phyloP scores from a whole-genome alignment of 2,113 vertebrate species.

The Motacilla alba region DNA sequence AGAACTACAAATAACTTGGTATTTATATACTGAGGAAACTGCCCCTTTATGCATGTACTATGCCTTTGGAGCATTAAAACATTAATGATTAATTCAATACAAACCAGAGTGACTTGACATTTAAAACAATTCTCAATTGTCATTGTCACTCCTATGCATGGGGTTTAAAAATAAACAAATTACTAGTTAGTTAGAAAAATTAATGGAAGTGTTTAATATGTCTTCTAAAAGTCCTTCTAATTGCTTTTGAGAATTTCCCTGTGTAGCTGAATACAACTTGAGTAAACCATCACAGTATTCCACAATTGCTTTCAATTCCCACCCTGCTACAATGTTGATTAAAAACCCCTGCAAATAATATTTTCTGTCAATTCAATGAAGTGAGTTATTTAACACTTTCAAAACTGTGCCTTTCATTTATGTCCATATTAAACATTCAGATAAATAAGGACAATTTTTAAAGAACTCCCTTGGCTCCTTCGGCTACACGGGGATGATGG shows the following conservation, averaged over 20 bases:
- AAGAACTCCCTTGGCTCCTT: not conserved
- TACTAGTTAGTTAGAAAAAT: not conserved
- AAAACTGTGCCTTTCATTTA: not conserved
- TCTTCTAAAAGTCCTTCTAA: not conserved
- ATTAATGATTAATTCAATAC: not conserved
- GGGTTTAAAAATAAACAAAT: slow-evolving; percentile 32
- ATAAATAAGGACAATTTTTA: not conserved
- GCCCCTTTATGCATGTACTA: not conserved
- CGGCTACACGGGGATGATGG: not conserved
- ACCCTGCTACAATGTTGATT: not conserved
- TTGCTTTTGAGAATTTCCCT: not conserved
- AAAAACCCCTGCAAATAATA: not conserved
- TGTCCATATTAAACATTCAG: not conserved
- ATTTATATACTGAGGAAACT: not conserved
- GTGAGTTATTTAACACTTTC: not conserved
- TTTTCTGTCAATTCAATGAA: not conserved
- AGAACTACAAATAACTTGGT: not conserved
- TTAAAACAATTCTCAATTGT: not conserved
- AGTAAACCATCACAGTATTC: not conserved
- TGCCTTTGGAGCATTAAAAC: not conserved
- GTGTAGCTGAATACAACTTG: not conserved
- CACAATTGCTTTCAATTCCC: not conserved
- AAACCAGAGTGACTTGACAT: slow-evolving; percentile 1
- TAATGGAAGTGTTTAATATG: not conserved
- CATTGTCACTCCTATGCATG: not conserved